Conservation (phyloP, 2,888 invertebrate species). For the Drosophila monieri region DNA sequence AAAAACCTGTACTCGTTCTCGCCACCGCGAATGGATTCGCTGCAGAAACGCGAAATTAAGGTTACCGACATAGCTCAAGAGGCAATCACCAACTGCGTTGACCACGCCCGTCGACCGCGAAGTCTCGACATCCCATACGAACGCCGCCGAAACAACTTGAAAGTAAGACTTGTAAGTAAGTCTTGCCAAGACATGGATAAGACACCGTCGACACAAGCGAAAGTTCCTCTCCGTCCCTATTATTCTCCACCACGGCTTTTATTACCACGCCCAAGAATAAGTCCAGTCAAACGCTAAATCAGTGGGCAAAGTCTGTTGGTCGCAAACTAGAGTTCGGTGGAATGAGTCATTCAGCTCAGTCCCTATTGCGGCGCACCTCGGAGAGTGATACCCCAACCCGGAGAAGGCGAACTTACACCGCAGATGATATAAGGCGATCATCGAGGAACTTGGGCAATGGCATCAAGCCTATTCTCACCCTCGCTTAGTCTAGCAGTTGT, state of each 20-base stretch:
- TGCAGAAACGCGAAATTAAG: constrained; percentile 82
- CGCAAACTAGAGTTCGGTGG: constrained; percentile 82
- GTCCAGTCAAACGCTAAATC: constrained; percentile 22
- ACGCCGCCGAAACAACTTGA: constrained; percentile 82
- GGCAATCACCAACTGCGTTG: constrained; percentile 81
- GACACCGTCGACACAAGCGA: constrained; percentile 21
- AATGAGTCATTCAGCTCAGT: constrained; percentile 82
- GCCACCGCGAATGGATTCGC: constrained; percentile 84
- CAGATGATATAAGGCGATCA: constrained; percentile 82
- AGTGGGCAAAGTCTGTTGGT: constrained; percentile 68
- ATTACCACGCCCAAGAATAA: constrained; percentile 81
- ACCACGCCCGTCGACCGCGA: constrained; percentile 83
- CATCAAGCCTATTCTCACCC: constrained; percentile 81
- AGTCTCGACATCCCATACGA: constrained; percentile 83
- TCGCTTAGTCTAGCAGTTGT: constrained; percentile 82
- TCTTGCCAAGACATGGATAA: constrained; percentile 81
- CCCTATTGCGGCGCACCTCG: constrained; percentile 82
- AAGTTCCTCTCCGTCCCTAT: constrained; percentile 54
- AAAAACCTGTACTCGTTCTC: constrained; percentile 84
- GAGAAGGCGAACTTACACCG: constrained; percentile 80
- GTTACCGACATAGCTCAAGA: constrained; percentile 80
- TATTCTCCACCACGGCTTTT: constrained; percentile 80
- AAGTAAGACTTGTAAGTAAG: constrained; percentile 82
- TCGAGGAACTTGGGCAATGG: constrained; percentile 83
- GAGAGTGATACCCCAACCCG: constrained; percentile 83